Base-by-base conservation (phyloP, 2,888 invertebrate species). In the Thecophora atra region DNA sequence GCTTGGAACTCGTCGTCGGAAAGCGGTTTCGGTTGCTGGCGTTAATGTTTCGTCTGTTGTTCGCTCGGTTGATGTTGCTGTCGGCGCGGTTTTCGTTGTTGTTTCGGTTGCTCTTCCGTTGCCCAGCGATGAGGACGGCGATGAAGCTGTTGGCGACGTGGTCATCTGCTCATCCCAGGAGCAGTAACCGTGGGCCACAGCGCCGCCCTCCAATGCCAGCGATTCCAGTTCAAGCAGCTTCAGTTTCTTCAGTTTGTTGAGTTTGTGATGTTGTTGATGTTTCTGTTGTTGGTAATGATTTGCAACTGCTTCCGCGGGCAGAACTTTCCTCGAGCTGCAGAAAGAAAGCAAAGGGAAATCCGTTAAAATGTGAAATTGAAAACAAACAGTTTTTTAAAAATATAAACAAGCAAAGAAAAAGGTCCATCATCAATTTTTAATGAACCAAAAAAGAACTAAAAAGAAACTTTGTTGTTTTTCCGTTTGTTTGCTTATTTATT, bases 161-260 rank as follows among this genome's bases (percentile, higher is more conserved):
- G 77, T 77, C 74, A 81, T 78, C 76, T 83, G 83, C 74, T 84
- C 83, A 71, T 83, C 83, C 73, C 84, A 83, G 67, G 84, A 84
- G 70, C 84, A 83, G 75, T 84, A 83, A 66, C 83, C 83, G 24
- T 83, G 79, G 24, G 82, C 81, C 71, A 80, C 80, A 64, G 82
- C 84, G 74, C 81, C 82, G 30, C 83, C 84, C 74, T 84, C 84
- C 70, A 84, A 69, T 4, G 84, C 81, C 70, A 83, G 71, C n/a
- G 81, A 80, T 69, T 84, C 82, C 71, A 79, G 76, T 76, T 84
- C 84, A 52, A 81, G 82, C 70, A 79, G 77, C 70, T 79, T 78
- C 60, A 81, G 78, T 72, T 81, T 80, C 75, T 82, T 80, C 72
- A 81, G 76, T 75, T 76, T 76, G 66, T 76, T 75, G 64, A 77